A percentile compares a stretch with the other conserved stretches of the same genome.
phyloP scores from a whole-genome alignment of 2,797 vertebrate species.

The Epinephelus malabaricus region DNA sequence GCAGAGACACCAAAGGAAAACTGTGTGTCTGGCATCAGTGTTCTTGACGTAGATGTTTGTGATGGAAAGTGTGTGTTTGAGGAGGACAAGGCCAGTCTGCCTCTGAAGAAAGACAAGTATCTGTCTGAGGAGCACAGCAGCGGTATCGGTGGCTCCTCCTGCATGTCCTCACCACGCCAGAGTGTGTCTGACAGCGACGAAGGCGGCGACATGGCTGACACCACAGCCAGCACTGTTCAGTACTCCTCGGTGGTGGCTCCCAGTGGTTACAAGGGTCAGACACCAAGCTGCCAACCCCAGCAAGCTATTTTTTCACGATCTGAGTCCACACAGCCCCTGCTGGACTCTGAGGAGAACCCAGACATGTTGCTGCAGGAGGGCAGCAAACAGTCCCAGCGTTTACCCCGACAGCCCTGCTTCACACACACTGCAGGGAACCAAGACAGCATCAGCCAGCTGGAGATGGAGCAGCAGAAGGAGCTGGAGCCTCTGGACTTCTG shows the following conservation, averaged over 20 bases:
- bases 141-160: slow-evolving; percentile 97
- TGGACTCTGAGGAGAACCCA: slow-evolving; percentile 92
- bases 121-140: slow-evolving; percentile 97
- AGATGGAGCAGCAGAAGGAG: slow-evolving; percentile 75
- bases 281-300: slow-evolving; percentile 85
- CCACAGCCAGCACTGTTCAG: slow-evolving; percentile 93
- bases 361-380: slow-evolving; percentile 79
- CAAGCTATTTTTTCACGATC: slow-evolving; percentile 91
- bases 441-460: slow-evolving; percentile 61
- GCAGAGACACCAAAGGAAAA: slow-evolving; percentile 90
- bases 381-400: slow-evolving; percentile 66
- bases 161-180: slow-evolving; percentile 96
- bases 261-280: slow-evolving; percentile 93
- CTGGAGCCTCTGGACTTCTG: slow-evolving; percentile 78
- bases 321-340: slow-evolving; percentile 95
- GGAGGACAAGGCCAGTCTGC: slow-evolving; percentile 90
- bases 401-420: slow-evolving; percentile 75
- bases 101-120: slow-evolving; percentile 94
- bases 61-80: slow-evolving; percentile 88
- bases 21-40: slow-evolving; percentile 90
- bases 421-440: slow-evolving; percentile 53
- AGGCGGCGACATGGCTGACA: slow-evolving; percentile 89
- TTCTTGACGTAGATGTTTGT: slow-evolving; percentile 91
- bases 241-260: slow-evolving; percentile 95
- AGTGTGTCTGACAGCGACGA: slow-evolving; percentile 95